phyloP scores from a whole-genome alignment of 1,140 invertebrate species.

The Aphaenogaster ashmeadi region DNA sequence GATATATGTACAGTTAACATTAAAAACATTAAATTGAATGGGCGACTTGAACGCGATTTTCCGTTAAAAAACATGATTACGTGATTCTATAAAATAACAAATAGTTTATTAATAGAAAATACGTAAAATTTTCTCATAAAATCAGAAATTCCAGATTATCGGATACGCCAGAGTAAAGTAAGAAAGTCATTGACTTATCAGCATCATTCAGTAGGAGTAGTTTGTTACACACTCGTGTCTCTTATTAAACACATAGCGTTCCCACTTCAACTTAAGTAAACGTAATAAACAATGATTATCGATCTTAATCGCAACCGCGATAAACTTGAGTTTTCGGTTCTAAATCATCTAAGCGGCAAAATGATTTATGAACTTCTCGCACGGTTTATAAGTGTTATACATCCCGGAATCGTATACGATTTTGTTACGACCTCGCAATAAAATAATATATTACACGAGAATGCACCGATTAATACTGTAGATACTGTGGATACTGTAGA shows the following conservation, averaged over 20 bases:
- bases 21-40: background rate
- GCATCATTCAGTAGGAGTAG: constrained; percentile 30
- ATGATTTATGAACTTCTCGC: constrained; percentile 71
- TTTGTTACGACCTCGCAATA: constrained; percentile 64
- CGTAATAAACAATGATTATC: constrained; percentile 70
- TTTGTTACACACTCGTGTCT: background rate
- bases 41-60: background rate
- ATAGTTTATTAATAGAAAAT: background rate
- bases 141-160: background rate
- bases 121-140: background rate
- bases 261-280: constrained; percentile 63
- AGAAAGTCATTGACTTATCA: background rate
- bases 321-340: constrained; percentile 58
- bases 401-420: constrained; percentile 60
- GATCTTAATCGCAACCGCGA: constrained; percentile 64
- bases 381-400: constrained; percentile 67
- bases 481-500: constrained; percentile 11
- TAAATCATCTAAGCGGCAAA: constrained; percentile 65
- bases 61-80: background rate
- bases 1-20: background rate
- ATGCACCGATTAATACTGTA: constrained; percentile 26
- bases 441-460: constrained; percentile 57
- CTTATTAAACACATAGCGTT: constrained; percentile 7
- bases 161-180: background rate
- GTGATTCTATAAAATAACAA: background rate